These are phyloP conservation scores for Pseudopodoces humilis DNA, from an alignment of 2,113 vertebrate genomes.

Conservation along the genomic window DNA sequence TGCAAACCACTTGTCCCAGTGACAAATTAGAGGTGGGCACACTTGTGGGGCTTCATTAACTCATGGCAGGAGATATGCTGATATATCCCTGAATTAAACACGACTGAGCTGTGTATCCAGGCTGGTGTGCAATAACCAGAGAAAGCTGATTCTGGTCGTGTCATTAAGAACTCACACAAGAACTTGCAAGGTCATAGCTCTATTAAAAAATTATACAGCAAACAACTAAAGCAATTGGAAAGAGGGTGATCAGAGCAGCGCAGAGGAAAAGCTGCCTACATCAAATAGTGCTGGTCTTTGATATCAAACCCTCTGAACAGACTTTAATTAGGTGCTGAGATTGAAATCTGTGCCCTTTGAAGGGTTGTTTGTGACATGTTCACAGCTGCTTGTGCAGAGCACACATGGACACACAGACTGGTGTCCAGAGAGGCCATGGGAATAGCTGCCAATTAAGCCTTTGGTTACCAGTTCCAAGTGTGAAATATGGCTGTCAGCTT, in stretches of 20 bases:
- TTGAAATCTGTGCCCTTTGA: background rate
- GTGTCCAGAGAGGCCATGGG: background rate
- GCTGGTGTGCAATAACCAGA: background rate
- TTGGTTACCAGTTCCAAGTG: background rate
- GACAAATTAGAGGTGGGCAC: no score
- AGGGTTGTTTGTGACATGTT: background rate
- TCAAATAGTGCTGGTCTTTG: background rate
- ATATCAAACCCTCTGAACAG: background rate
- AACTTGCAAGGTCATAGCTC: background rate
- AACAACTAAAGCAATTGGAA: background rate
- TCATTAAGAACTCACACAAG: background rate
- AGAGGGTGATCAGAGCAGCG: background rate
- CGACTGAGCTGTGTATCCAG: rapidly evolving
- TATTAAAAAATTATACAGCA: background rate
- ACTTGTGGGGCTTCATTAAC: background rate
- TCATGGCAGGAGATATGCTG: background rate
- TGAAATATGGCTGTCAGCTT: background rate
- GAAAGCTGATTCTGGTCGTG: background rate
- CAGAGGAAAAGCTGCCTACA: background rate
- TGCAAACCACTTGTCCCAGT: background rate
- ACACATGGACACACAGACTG: background rate
- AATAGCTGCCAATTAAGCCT: background rate
- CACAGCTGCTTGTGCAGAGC: background rate
- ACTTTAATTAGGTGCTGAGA: background rate
- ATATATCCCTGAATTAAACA: background rate